These are phyloP conservation scores for Agriopis leucophaearia DNA, from an alignment of 2,888 invertebrate genomes.

Conservation along the genomic window DNA sequence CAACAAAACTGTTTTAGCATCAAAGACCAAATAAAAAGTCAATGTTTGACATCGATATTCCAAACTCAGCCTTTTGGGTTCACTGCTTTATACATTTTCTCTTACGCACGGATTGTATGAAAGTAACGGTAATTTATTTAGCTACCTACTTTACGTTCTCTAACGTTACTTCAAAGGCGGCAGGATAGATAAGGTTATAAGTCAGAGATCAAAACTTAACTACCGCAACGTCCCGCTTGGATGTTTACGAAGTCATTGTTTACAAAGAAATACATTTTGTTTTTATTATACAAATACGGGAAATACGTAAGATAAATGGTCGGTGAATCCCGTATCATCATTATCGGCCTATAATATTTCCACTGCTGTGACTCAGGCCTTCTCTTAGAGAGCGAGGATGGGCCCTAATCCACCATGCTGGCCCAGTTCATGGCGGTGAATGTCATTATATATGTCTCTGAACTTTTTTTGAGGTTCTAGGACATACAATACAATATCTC, in stretches of 20 bases:
- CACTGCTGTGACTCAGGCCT: too few relatives aligned
- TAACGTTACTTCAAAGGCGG: neutral
- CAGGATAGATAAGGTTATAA: constrained; percentile 9
- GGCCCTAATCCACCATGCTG: too few relatives aligned
- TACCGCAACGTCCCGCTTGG: constrained; percentile 1
- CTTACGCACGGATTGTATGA: neutral
- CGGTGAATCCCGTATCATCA: too few relatives aligned
- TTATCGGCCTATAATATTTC: too few relatives aligned
- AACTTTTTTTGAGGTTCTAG: too few relatives aligned
- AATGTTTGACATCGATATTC: neutral
- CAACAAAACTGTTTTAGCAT: constrained; percentile 3
- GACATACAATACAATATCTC: too few relatives aligned
- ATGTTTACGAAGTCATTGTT: constrained; percentile 7
- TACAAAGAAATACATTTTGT: neutral
- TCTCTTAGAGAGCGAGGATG: too few relatives aligned
- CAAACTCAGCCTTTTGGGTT: neutral
- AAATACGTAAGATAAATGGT: too few relatives aligned
- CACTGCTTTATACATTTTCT: neutral
- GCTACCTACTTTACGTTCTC: neutral
- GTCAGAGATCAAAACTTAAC: constrained; percentile 9
- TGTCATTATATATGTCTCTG: too few relatives aligned
- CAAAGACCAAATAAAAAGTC: neutral
- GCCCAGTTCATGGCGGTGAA: too few relatives aligned
- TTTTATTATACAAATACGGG: too few relatives aligned
- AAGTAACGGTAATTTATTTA: constrained; percentile 1